Evolutionary conservation across 2,888 invertebrate genomes (phyloP).

Genomic region (Sicus ferrugineus): DNA sequence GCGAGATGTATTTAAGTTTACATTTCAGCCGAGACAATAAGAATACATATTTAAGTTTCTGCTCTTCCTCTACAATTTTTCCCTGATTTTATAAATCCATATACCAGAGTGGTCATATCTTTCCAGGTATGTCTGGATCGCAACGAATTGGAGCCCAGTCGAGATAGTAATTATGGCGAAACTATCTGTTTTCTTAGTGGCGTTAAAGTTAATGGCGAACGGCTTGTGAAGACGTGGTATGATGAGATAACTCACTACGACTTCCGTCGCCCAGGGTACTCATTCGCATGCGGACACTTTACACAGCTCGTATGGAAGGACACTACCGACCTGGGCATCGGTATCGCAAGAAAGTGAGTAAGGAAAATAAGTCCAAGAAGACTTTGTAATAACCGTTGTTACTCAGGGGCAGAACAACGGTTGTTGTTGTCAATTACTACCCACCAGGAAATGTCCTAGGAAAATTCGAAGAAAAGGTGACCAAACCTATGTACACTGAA

Average conservation of each 20-base stretch:
- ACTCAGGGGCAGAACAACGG: not conserved
- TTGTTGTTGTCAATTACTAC: slow-evolving; percentile 12
- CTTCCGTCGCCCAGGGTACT: slow-evolving; percentile 71
- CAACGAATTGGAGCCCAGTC: too few relatives aligned
- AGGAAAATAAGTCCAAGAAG: not conserved
- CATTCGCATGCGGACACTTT: slow-evolving; percentile 77
- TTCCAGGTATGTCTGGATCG: too few relatives aligned
- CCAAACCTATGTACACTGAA: too few relatives aligned
- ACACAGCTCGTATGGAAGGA: slow-evolving; percentile 82
- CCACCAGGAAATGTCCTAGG: slow-evolving; percentile 17
- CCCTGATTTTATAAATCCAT: too few relatives aligned
- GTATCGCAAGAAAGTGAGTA: slow-evolving; percentile 36
- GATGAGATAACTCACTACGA: slow-evolving; percentile 74
- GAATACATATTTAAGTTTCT: too few relatives aligned
- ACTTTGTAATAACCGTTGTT: too few relatives aligned
- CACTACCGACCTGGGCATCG: slow-evolving; percentile 73
- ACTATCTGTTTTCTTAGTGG: slow-evolving; percentile 79
- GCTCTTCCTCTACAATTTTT: too few relatives aligned
- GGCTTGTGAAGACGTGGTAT: slow-evolving; percentile 82
- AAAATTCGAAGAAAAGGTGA: slow-evolving; percentile 33
- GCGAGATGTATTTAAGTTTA: too few relatives aligned
- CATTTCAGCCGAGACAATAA: too few relatives aligned
- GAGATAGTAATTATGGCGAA: slow-evolving; percentile 73
- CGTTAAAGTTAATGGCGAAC: slow-evolving; percentile 54
- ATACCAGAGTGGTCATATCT: too few relatives aligned